Evolutionary conservation across 2,113 vertebrate species (phyloP), one percentile per base, ranked within the genome.

Genomic region (Megalops atlanticus): DNA sequence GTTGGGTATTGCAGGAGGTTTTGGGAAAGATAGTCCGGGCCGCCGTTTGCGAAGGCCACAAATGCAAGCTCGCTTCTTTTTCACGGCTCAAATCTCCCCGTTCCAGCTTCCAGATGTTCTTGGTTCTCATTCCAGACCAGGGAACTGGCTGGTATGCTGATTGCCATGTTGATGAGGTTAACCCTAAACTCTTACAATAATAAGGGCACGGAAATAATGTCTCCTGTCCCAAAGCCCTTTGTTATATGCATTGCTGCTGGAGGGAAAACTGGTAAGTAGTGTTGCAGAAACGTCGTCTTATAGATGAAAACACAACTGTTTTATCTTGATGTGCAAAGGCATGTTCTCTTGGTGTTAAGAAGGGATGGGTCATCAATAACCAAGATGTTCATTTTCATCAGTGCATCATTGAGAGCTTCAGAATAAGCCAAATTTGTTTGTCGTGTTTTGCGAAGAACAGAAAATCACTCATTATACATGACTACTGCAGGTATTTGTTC

Each of bases 101-200:
- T 49, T 80, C 41, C 68, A 49, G 69, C 78, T 52, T 80, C 78
- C 78, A 80, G 68, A 80, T 80, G 78, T 70, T 52, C 35, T 4
- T n/a, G 8, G 18, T 27, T 40, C 41, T 33, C 70, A 3, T 52
- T 54, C 15, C 49, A 31, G 76, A 10, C 36, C 36, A 14, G 71
- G 18, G 3, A 24, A 18, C 45, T 41, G 79, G 49, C 70, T 80
- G 79, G 45, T 40, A 72, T 49, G 38, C 78, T 36, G 41, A 49
- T 68, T 72, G 35, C 69, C 43, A 47, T 52, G 41, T 45, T 70
- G 38, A 69, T 70, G 58, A 70, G 77, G 64, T 79, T 79, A 80
- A 80, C 68, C 39, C 40, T 41, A 70, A 80, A 80, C 27, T 40
- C 69, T 39, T 73, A 40, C 6, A 21, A 72, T 70, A 49, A 41